Conservation (phyloP, 2,113 vertebrate species). For the Delphinapterus leucas region DNA sequence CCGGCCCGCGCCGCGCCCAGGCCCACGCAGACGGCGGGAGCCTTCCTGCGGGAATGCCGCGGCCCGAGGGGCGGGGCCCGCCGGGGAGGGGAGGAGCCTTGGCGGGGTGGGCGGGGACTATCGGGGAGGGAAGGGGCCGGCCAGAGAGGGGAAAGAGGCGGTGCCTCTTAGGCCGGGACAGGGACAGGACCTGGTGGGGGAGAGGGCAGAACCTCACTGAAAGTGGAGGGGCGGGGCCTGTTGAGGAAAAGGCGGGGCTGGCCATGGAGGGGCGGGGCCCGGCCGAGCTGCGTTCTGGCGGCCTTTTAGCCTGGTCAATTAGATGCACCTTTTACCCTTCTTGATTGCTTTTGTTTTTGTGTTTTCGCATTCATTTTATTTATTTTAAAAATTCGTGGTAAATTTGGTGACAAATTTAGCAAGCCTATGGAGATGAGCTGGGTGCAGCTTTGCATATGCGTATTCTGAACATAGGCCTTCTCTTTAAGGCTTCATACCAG, state of each 20-base stretch:
- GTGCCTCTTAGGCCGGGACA: no score
- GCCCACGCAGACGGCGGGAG: background rate
- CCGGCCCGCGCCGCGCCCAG: background rate
- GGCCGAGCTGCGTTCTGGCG: fast-evolving
- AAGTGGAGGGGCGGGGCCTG: background rate
- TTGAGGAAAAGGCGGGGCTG: fast-evolving
- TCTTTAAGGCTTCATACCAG: no score
- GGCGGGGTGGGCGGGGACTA: background rate
- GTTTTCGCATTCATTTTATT: background rate
- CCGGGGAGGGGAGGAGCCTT: background rate
- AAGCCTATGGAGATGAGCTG: background rate
- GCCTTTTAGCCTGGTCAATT: fast-evolving
- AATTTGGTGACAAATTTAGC: background rate
- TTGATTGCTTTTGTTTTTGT: background rate
- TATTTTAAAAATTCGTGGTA: background rate
- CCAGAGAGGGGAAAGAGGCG: background rate
- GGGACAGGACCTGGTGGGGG: no score
- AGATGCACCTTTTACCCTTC: fast-evolving
- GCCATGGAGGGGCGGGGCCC: background rate
- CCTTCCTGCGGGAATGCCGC: background rate
- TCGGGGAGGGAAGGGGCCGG: background rate
- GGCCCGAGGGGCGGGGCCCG: background rate
- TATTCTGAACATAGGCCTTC: background rate
- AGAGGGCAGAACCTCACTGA: background rate
- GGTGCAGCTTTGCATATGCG: background rate